Evolutionary conservation across 2,888 invertebrate species (phyloP).

Genomic region (Lysandra bellargus): DNA sequence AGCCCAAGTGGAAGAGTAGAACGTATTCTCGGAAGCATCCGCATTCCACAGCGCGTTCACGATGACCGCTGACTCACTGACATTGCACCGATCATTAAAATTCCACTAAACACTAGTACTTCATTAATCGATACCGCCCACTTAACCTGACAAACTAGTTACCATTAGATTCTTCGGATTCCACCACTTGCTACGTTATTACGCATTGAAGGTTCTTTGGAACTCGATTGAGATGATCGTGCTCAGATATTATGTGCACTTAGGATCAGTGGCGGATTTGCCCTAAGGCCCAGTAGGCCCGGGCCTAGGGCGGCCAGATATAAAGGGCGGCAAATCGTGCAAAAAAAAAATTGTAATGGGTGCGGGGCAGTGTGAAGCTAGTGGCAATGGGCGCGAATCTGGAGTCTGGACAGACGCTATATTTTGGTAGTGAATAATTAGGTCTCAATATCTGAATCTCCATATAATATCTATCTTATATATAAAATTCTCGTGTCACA

Average conservation of each 20-base stretch:
- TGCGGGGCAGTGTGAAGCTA: too few relatives aligned
- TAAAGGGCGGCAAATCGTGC: too few relatives aligned
- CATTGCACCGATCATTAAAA: conserved; percentile 70
- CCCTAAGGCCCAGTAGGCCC: too few relatives aligned
- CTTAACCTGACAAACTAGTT: conserved; percentile 52
- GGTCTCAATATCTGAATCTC: too few relatives aligned
- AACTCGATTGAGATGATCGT: not conserved
- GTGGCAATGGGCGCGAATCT: too few relatives aligned
- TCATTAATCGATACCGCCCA: conserved; percentile 52
- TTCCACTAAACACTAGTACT: conserved; percentile 63
- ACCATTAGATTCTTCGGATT: conserved; percentile 45
- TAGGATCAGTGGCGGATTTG: not conserved
- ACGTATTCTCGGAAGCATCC: conserved; percentile 65
- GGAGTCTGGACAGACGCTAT: too few relatives aligned
- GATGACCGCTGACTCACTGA: conserved; percentile 64
- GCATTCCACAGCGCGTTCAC: conserved; percentile 74
- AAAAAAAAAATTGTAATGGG: too few relatives aligned
- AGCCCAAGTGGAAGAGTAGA: conserved; percentile 45
- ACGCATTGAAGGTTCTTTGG: conserved; percentile 4
- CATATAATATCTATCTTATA: too few relatives aligned
- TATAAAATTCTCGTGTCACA: too few relatives aligned
- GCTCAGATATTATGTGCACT: not conserved
- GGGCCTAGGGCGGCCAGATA: too few relatives aligned
- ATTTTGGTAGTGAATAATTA: too few relatives aligned
- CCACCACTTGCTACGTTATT: conserved; percentile 32